These are phyloP conservation scores for Panagrolaimus sp. DNA, from an alignment of 1,140 invertebrate species.

Conservation along the genomic window DNA sequence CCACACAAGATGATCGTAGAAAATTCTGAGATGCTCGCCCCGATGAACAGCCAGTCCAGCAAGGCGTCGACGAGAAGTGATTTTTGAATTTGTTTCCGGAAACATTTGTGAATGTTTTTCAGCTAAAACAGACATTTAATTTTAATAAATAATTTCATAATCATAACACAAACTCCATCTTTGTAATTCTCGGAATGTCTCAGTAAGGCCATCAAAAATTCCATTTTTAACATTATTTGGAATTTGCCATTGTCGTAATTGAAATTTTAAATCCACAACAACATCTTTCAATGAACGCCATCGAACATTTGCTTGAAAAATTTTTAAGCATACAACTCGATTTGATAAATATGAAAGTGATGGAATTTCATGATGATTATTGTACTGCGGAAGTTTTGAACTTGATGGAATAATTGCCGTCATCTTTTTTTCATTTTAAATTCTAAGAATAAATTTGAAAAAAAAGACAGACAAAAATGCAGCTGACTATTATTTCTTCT, in stretches of 20 bases:
- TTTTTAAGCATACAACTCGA: background rate
- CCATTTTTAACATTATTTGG: constrained; percentile 12
- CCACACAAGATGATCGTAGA: constrained; percentile 37
- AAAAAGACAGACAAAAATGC: too few relatives aligned
- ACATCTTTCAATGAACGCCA: constrained; percentile 19
- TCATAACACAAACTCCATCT: constrained; percentile 35
- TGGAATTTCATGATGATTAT: background rate
- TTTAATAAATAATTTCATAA: constrained; percentile 1
- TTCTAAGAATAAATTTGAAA: too few relatives aligned
- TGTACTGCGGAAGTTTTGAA: too few relatives aligned
- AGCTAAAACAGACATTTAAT: constrained; percentile 24
- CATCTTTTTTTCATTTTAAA: too few relatives aligned
- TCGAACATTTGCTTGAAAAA: constrained; percentile 14
- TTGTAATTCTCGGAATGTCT: constrained; percentile 28
- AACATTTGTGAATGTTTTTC: constrained; percentile 46
- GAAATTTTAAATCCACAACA: constrained; percentile 8
- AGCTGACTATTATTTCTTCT: too few relatives aligned
- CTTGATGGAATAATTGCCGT: too few relatives aligned
- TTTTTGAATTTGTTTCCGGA: constrained; percentile 24
- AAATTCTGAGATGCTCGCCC: constrained; percentile 40
- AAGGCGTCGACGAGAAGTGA: constrained; percentile 10
- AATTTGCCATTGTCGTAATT: constrained; percentile 16
- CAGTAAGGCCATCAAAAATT: constrained; percentile 26
- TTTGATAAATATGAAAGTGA: background rate
- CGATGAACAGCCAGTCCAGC: constrained; percentile 18